phyloP scores from a whole-genome alignment of 23 tunicate species.

The Trididemnum nubilum region DNA sequence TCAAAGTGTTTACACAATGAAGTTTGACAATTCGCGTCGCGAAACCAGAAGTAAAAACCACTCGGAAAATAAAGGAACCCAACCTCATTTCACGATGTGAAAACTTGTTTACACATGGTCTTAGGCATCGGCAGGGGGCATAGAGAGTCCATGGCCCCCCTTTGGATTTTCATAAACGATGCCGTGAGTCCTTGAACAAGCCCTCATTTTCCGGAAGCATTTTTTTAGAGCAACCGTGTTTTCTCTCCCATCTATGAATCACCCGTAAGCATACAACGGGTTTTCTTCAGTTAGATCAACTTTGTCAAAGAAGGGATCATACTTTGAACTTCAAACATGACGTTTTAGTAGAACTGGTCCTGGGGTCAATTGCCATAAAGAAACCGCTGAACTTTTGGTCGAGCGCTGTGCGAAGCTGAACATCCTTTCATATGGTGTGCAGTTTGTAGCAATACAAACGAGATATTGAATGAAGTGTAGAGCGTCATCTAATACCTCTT shows the following conservation, averaged over 20 bases:
- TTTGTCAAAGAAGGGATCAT: constrained; percentile 7
- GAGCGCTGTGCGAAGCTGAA: constrained; percentile 21
- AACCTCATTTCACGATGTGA: too few species aligned
- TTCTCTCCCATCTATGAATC: constrained; percentile 17
- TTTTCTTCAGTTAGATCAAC: constrained; percentile 23
- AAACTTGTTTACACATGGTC: too few species aligned
- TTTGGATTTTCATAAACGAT: too few species aligned
- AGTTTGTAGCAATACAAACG: constrained; percentile 30
- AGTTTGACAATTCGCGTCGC: too few species aligned
- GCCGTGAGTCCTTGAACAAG: too few species aligned
- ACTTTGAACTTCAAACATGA: neutral
- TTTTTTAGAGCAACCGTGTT: constrained; percentile 11
- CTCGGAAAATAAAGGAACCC: too few species aligned
- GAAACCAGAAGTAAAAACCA: too few species aligned
- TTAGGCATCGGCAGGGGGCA: too few species aligned
- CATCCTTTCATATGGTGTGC: constrained; percentile 25
- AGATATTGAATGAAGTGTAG: constrained; percentile 14
- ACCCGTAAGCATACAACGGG: constrained; percentile 20
- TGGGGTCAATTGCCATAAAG: constrained; percentile 30
- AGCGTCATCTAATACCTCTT: constrained; percentile 17
- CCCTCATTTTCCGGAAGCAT: too few species aligned
- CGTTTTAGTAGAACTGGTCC: constrained; percentile 27
- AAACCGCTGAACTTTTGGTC: constrained; percentile 1
- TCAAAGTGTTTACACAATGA: too few species aligned
- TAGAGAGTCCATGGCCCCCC: too few species aligned